Evolutionary conservation across 2,797 vertebrate genomes (phyloP), one percentile per base, ranked within the genome.

Genomic region (Dipus sagitta): DNA sequence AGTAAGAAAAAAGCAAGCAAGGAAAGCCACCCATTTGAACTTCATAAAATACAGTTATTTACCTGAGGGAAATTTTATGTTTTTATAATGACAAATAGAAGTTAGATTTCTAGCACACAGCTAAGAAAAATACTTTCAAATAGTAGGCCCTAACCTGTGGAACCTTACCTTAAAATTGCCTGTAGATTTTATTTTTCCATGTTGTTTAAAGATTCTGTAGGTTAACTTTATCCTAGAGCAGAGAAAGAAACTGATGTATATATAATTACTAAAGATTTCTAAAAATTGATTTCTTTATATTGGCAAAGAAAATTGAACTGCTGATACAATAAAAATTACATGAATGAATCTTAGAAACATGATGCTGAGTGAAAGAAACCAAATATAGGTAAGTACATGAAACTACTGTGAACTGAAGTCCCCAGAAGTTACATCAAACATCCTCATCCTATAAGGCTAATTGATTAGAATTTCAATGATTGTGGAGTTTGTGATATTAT

Each of bases 221-320:
- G 12, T 65, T 86, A 30, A 20, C 26, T 92, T 96, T 96, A 79
- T 26, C 32, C 26, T 72, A 70, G 47, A 93, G 23, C 82, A 94
- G 47, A 93, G 5, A 78, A 26, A 92, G n/a, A 88, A 68, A 71
- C 3, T 90, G 18, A 54, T 75, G 52, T 71, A 80, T n/a, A 3
- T 32, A 18, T 74, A 86, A 82, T 80, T 86, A 47, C 84, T 11
- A 75, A 14, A 26, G 15, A 2, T 13, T 92, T n/a, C n/a, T 77
- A 87, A 88, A 88, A 82, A 17, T 26, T 42, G 54, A 38, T 72
- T 14, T 90, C 52, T 88, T 82, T 90, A 83, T 76, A 21, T 34
- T 79, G 38, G 24, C 17, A 94, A 95, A 94, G 26, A 68, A 93
- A 76, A 82, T 64, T 77, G 15, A 91, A 80, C 62, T 81, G 26